These are phyloP conservation scores for Nannospalax galili DNA, from an alignment of 2,113 vertebrate genomes.

Conservation along the genomic window DNA sequence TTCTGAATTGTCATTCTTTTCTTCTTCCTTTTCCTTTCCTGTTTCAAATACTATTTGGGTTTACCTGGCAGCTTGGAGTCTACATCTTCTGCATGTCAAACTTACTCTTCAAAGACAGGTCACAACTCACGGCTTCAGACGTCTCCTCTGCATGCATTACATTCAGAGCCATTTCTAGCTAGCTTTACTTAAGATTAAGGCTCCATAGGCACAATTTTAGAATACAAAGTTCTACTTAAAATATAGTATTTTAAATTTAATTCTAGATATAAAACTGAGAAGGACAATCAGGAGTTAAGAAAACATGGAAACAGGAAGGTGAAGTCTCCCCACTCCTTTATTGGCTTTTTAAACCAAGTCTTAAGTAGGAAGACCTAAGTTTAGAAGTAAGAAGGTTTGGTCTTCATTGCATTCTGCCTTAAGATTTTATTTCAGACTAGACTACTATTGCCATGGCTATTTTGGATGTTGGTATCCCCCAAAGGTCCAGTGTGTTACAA, in stretches of 20 bases:
- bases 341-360: background rate
- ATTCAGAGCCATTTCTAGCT: background rate
- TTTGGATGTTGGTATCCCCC: background rate
- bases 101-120: background rate
- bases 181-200: background rate
- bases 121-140: background rate
- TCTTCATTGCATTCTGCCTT: background rate
- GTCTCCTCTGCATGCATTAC: background rate
- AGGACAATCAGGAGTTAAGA: background rate
- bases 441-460: background rate
- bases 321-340: background rate
- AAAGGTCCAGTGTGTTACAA: background rate
- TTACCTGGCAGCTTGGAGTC: background rate
- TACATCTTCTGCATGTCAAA: background rate
- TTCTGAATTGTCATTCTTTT: background rate
- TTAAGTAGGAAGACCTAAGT: rapidly evolving
- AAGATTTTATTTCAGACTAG: background rate
- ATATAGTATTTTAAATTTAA: background rate
- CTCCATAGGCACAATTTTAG: background rate
- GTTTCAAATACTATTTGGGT: background rate
- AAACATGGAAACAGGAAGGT: background rate
- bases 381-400: background rate
- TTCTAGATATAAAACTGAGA: background rate
- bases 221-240: background rate
- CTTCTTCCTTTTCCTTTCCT: background rate